Base-by-base conservation (phyloP, 2,888 invertebrate species). In the Adineta ricciae region DNA sequence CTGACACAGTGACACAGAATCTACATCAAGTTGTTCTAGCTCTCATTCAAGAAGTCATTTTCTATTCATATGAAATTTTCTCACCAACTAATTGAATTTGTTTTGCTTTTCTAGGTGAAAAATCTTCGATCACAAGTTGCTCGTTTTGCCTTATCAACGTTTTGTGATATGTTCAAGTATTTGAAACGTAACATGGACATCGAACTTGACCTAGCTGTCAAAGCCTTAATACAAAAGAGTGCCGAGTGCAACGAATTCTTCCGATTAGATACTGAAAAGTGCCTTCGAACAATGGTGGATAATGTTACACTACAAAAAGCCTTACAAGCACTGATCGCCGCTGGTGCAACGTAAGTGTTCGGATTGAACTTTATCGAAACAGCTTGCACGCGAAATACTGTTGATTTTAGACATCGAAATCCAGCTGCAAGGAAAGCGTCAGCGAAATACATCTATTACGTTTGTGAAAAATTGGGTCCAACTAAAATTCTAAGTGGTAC, bases 111-210 rank as follows among this genome's bases (percentile, higher is more conserved):
- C 0, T 8, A 78, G 78, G 94, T 95, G 83, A 94, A 94, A 87
- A 97, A 96, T 90, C 92, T 98, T 86, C 93, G 98, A 41, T 97
- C 97, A 0, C 95, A 96, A 89, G 91, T 91, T 21, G 94, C 97
- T 0, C 92, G 97, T 83, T 93, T 94, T 7, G 96, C 97, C 32
- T 96, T 97, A 88, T 92, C 93, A 86, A 93, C 94, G 14, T 92
- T 96, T 73, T 93, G 94, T 1, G 94, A 95, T 86, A 90, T 98
- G 87, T 97, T 95, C 89, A 91, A 92, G 41, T 87, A 88, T 86
- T 88, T 92, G 83, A 91, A 90, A 86, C 90, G 90, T 87, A 88
- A 88, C 85, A 91, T 93, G 90, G 94, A 94, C 89, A 89, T 92
- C 87, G 96, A 97, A 90, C 91, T 96, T 85, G 97, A 97, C 88